Evolutionary conservation across 2,113 vertebrate species (phyloP), one percentile per base, ranked within the genome.

Genomic region (Hiodon alosoides): DNA sequence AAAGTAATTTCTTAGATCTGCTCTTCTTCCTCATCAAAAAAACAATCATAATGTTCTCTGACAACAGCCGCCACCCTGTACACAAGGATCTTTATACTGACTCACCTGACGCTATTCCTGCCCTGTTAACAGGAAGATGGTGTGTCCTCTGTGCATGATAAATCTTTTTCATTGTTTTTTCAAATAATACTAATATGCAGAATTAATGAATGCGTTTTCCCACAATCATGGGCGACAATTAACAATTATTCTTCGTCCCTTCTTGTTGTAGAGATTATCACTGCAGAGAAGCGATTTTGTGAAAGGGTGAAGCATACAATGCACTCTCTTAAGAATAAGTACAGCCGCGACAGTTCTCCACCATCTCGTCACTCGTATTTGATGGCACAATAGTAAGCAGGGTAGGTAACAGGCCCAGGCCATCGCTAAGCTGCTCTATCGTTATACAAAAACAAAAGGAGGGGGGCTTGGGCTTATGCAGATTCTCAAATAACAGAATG

Each of bases 401-500:
- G 50, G 16, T 53, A 14, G 14, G 67, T 48, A 50, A 54, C 67
- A 17, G 67, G 16, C 51, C 51, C 13, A 53, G 9, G 53, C 16
- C 9, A 54, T 7, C 11, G 50, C 13, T 14, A 53, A 69, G 50
- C 50, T 14, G 50, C 14, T 4, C 3, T 50, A n/a, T 31, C 17
- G 47, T 69, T 50, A 53, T 69, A n/a, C 67, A 54, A 7, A 51
- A 51, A n/a, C 67, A 54, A 7, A 51, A 51, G 52, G 51, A 53
- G 16, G 48, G 67, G 67, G 51, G 16, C 52, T 54, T 54, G 67
- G 50, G 50, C 67, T 69, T 69, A 52, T 69, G 14, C 50, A 53
- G 67, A 69, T 69, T 69, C 67, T 69, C 67, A 69, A n/a, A 69
- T 69, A 50, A 53, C 52, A 53, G 67, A 47, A 8, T 53, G 67